These are phyloP conservation scores for Gonatopus flavifemur DNA, from an alignment of 1,140 invertebrate genomes.

Conservation along the genomic window DNA sequence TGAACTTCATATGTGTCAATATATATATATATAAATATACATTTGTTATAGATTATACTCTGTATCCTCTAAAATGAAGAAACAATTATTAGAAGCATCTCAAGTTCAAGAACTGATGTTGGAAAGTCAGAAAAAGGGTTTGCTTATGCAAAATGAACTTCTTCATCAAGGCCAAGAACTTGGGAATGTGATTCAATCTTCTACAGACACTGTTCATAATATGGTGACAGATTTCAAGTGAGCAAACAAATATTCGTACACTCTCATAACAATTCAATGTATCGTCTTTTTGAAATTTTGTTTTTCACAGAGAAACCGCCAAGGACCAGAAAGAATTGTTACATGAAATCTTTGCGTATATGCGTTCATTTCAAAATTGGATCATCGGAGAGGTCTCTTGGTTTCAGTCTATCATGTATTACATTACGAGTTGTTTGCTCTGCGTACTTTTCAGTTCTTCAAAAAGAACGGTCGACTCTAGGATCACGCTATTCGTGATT, in stretches of 20 bases:
- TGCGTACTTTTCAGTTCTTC: conserved; percentile 61
- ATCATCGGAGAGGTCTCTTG: conserved; percentile 62
- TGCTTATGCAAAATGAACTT: conserved; percentile 44
- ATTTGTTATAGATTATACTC: conserved; percentile 48
- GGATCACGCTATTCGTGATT: conserved; percentile 60
- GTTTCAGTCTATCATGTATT: conserved; percentile 64
- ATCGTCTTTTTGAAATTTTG: conserved; percentile 19
- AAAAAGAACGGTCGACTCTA: conserved; percentile 54
- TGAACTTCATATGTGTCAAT: conserved; percentile 25
- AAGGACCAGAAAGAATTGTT: conserved; percentile 60
- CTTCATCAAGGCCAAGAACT: conserved; percentile 44
- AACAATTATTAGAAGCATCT: conserved; percentile 61
- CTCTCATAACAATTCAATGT: not conserved
- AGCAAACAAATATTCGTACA: conserved; percentile 9
- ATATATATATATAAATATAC: conserved; percentile 10
- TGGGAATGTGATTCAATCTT: conserved; percentile 37
- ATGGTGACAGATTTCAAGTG: conserved; percentile 60
- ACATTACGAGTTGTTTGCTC: conserved; percentile 55
- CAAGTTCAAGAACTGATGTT: conserved; percentile 61
- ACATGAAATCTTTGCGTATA: conserved; percentile 62
- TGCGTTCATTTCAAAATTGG: conserved; percentile 61
- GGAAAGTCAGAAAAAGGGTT: conserved; percentile 49
- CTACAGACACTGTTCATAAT: conserved; percentile 50
- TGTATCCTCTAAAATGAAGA: conserved; percentile 58
- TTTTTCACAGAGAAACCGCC: conserved; percentile 49